Base-by-base conservation (phyloP, 2,113 vertebrate species). In the Grantiella picta region DNA sequence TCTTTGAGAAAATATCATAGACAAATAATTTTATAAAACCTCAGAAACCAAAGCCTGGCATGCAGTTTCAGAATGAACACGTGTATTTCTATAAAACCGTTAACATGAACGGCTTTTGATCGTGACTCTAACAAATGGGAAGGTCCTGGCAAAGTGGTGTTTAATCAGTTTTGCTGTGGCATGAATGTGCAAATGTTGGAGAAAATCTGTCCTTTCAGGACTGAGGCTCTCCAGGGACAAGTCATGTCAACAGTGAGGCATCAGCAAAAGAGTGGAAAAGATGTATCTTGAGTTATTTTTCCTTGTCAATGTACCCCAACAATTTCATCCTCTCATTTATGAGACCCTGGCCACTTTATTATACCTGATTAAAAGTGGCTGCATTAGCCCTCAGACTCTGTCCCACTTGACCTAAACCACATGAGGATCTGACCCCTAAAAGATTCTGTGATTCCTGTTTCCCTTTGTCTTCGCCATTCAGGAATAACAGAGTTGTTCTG, bases 161-260 rank as follows among this genome's bases (percentile, higher is more conserved):
- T 86, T 91, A 73, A 69, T 80, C 72, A 81, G 13, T 31, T 86
- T 42, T 88, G 29, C 33, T 69, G 19, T 59, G n/a, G 9, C 57
- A 78, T 78, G 44, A 70, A 53, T 24, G 27, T 77, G 59, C 35
- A 81, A 56, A 68, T 52, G 14, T 47, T 79, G 63, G 59, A 66
- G 53, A 44, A 85, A 91, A 87, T 2, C 2, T 45, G 16, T 59
- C 12, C 38, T 65, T 89, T 65, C 45, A 61, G 23, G 33, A 7
- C 8, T 49, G 33, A 63, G 47, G n/a, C 33, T 82, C 38, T 88
- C 47, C 8, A 70, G 33, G 66, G 29, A 65, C 21, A 56, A 59
- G 20, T 25, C 31, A 36, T 25, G 25, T 19, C 31, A 31, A 71
- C 20, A 45, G 16, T 0, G 0, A 54, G 35, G 12, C 20, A 12